A percentile compares a stretch with the other conserved stretches of the same genome.
phyloP scores from a whole-genome alignment of 2,888 invertebrate genomes.

The Tiliacea aurago region DNA sequence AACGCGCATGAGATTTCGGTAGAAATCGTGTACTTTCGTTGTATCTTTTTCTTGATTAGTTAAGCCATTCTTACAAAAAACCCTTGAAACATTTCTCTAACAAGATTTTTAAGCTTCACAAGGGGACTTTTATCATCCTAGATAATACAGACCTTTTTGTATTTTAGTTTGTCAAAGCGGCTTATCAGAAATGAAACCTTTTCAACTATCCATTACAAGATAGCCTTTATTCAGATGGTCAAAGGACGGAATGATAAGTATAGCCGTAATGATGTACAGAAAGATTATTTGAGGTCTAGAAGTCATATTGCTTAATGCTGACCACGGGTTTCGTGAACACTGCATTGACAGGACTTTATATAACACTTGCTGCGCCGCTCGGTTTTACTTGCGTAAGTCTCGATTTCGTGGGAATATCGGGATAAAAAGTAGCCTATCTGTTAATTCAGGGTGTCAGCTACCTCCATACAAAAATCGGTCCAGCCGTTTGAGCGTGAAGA shows the following conservation, averaged over 20 bases:
- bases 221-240: slow-evolving; percentile 13
- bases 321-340: background rate
- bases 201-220: slow-evolving; percentile 27
- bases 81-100: slow-evolving; percentile 16
- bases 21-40: background rate
- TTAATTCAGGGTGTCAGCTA: too few species aligned
- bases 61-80: background rate
- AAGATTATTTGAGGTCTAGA: background rate
- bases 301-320: background rate
- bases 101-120: slow-evolving; percentile 26
- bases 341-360: background rate
- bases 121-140: slow-evolving; percentile 30
- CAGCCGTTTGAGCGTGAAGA: too few species aligned
- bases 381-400: too few species aligned
- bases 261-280: background rate
- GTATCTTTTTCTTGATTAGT: background rate
- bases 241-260: slow-evolving; percentile 19
- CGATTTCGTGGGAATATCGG: too few species aligned
- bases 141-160: slow-evolving; percentile 43
- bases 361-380: too few species aligned
- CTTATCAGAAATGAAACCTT: slow-evolving; percentile 55
- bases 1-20: too few species aligned
- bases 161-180: slow-evolving; percentile 47
- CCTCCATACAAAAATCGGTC: too few species aligned
- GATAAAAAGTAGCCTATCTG: too few species aligned